Evolutionary conservation across 2,888 invertebrate genomes (phyloP), one percentile per base, ranked within the genome.

Genomic region (Dolomedes plantarius): DNA sequence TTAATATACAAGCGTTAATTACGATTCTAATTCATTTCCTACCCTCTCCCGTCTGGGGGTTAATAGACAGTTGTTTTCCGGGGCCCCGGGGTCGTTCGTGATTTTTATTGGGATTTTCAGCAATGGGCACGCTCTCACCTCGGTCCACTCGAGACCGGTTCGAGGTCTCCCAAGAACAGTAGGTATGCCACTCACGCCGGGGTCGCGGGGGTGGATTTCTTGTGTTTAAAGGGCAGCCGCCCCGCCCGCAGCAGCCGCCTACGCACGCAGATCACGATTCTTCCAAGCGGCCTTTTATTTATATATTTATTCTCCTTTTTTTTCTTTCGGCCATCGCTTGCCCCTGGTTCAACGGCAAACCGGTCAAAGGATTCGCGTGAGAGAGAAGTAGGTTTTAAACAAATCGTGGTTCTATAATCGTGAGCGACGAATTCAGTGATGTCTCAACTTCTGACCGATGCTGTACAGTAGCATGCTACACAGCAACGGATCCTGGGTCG

Each of bases 231-330:
- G 67, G 67, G 67, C 31, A 67, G 31, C n/a, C n/a, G n/a, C n/a
- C n/a, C n/a, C n/a, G n/a, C n/a, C 67, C 28, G 67, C 67, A 23
- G 69, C 69, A 68, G 67, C 77, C 77, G 67, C 77, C 77, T 67
- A 77, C 77, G 68, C 77, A 67, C 77, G 68, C 31, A n/a, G 68
- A 68, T 77, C 77, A 77, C 77, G 77, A 77, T 68, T 68, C 36
- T 28, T 27, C 36, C 36, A 36, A 62, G 31, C 67, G 28, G 19
- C 13, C 28, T 74, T 32, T 74, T 73, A 19, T 36, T 31, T 73
- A n/a, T 46, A 27, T 7, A 16, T 16, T 9, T 6, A 9, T 50
- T 9, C n/a, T 0, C 11, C n/a, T 9, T 16, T 16, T 50, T 50
- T 19, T 64, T n/a, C n/a, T n/a, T 29, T 32, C 27, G 11, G 64